phyloP scores from a whole-genome alignment of 2,888 invertebrate genomes.

The Oxycera nigricornis region DNA sequence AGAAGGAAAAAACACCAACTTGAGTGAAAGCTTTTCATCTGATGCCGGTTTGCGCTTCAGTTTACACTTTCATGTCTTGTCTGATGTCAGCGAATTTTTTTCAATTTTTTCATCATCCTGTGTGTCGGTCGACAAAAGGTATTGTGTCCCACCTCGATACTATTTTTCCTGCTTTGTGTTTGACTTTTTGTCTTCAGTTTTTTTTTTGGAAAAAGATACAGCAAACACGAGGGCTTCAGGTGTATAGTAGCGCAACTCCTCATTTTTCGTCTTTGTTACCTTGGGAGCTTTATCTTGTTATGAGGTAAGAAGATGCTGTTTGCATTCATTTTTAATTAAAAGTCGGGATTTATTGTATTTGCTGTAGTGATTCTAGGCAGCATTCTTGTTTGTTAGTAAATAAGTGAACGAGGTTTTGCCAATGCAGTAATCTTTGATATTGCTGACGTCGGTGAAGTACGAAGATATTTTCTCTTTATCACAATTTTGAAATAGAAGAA shows the following conservation, averaged over 20 bases:
- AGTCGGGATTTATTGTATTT: conserved; percentile 45
- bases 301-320: conserved; percentile 42
- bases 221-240: neutral
- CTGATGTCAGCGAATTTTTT: conserved; percentile 44
- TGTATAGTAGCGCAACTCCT: neutral
- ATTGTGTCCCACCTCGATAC: conserved; percentile 6
- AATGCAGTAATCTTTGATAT: conserved; percentile 10
- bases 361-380: neutral
- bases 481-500: neutral
- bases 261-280: conserved; percentile 31
- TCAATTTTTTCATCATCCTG: neutral
- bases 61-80: conserved; percentile 38
- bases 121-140: neutral
- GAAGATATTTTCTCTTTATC: neutral
- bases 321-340: conserved; percentile 46
- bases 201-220: neutral
- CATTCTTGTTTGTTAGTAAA: conserved; percentile 33
- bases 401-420: conserved; percentile 32
- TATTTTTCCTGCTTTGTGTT: conserved; percentile 10
- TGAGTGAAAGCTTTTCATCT: conserved; percentile 22
- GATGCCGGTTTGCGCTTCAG: conserved; percentile 21
- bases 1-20: too few relatives aligned
- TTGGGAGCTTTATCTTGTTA: conserved; percentile 39
- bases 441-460: conserved; percentile 17
- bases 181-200: neutral